Conservation (phyloP, 2,888 invertebrate genomes). For the Clepsis dumicolana region DNA sequence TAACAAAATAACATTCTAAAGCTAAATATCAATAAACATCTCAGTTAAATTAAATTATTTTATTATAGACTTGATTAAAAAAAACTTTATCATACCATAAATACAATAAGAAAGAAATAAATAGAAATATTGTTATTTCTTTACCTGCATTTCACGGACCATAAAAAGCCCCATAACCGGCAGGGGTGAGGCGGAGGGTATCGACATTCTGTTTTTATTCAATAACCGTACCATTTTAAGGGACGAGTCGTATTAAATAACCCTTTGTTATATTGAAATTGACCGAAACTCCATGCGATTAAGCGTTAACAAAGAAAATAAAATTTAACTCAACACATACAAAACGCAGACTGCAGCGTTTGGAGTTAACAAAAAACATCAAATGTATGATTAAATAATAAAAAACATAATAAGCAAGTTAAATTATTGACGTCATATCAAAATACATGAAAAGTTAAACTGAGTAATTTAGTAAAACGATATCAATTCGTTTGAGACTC, state of each 20-base stretch:
- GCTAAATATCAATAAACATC: neutral
- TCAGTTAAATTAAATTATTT: neutral
- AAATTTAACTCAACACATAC: constrained; percentile 19
- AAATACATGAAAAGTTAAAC: constrained; percentile 38
- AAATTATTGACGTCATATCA: constrained; percentile 38
- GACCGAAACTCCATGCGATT: constrained; percentile 63
- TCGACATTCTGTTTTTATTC: constrained; percentile 74
- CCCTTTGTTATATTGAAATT: constrained; percentile 75
- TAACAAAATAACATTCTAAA: neutral
- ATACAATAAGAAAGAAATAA: constrained; percentile 46
- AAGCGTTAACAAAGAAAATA: constrained; percentile 46
- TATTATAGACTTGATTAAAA: neutral
- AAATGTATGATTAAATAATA: constrained; percentile 30
- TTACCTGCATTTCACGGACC: constrained; percentile 73
- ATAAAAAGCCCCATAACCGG: constrained; percentile 71
- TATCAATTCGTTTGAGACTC: constrained; percentile 52
- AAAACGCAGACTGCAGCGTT: neutral
- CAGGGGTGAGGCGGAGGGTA: constrained; percentile 62
- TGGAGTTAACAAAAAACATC: constrained; percentile 4
- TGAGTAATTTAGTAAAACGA: constrained; percentile 51
- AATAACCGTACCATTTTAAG: constrained; percentile 68
- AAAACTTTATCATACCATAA: constrained; percentile 36
- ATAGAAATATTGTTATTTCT: constrained; percentile 57
- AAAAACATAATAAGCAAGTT: constrained; percentile 15
- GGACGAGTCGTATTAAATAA: constrained; percentile 66